These are phyloP conservation scores for Aethes cnicana DNA, from an alignment of 2,888 invertebrate species.

Conservation along the genomic window DNA sequence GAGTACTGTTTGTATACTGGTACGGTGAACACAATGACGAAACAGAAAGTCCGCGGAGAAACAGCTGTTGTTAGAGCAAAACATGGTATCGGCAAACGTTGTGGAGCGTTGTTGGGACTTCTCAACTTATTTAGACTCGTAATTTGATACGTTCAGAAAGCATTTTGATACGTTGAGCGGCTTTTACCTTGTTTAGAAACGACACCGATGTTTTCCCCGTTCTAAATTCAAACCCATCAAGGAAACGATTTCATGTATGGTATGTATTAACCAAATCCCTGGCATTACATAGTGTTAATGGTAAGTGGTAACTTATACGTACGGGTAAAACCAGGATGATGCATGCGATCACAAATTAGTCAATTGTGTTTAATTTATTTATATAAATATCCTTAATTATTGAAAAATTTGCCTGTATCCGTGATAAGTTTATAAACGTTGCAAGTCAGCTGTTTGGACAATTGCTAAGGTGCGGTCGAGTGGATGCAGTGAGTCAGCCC, in stretches of 20 bases:
- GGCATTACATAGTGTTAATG: no score
- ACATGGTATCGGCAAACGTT: conserved; percentile 17
- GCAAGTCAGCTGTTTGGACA: conserved; percentile 53
- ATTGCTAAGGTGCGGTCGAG: conserved; percentile 50
- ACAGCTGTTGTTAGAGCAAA: conserved; percentile 26
- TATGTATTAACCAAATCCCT: no score
- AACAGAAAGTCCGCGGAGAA: conserved; percentile 27
- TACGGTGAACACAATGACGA: conserved; percentile 27
- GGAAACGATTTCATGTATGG: no score
- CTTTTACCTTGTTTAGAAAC: no score
- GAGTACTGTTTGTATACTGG: not conserved
- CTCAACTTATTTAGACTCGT: conserved; percentile 17
- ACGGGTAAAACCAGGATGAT: conserved; percentile 63
- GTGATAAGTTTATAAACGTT: not conserved
- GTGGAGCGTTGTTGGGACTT: no score
- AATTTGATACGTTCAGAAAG: conserved; percentile 2
- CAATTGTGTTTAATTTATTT: conserved; percentile 61
- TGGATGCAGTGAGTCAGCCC: conserved; percentile 56
- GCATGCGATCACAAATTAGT: conserved; percentile 64
- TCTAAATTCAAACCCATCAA: no score
- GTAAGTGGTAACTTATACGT: conserved; percentile 51
- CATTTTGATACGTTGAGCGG: conserved; percentile 1
- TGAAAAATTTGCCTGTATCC: not conserved
- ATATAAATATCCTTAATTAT: no score
- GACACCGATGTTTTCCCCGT: no score